Base-by-base conservation (phyloP, 2,888 invertebrate species). In the Poecilus cupreus region DNA sequence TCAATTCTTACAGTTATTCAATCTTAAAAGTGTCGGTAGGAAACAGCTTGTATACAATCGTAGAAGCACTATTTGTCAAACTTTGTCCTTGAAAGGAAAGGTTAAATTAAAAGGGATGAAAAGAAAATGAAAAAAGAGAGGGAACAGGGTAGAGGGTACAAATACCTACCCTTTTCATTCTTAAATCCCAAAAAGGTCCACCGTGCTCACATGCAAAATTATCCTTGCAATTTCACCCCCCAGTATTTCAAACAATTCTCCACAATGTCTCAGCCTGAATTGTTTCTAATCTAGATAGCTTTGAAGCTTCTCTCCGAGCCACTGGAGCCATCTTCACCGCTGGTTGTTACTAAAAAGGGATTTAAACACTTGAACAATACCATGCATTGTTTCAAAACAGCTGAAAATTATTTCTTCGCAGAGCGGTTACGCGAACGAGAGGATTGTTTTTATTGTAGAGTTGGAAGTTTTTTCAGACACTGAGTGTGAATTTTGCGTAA, bases 351-450 rank as follows among this genome's bases (percentile, higher is more conserved):
- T 60, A 60, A 60, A 57, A 60, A 60, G 26, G 26, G 54, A 24
- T 60, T 60, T 60, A 60, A 43, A 60, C 60, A 60, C 26, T 60
- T 60, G 60, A 54, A 60, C n/a, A 43, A n/a, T 60, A 54, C 54
- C 54, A 11, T 24, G 60, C 24, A 26, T 60, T 26, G 20, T 26
- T 3, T 32, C 32, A 32, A 5, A 32, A 32, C 32, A 32, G 32
- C 32, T 2, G 8, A 32, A 32, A 8, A 32, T n/a, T n/a, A n/a
- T n/a, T n/a, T n/a, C n/a, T n/a, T n/a, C n/a, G n/a, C n/a, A n/a
- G n/a, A n/a, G 49, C 0, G 13, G 49, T 49, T 49, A 49, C 16
- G 18, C 18, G 49, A 11, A 1, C 8, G 22, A 24, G n/a, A 11
- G 24, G 18, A 22, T n/a, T 26, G 24, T 60, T 60, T 57, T 60